phyloP scores from a whole-genome alignment of 1,140 invertebrate species.

The Agrypnia vestita region DNA sequence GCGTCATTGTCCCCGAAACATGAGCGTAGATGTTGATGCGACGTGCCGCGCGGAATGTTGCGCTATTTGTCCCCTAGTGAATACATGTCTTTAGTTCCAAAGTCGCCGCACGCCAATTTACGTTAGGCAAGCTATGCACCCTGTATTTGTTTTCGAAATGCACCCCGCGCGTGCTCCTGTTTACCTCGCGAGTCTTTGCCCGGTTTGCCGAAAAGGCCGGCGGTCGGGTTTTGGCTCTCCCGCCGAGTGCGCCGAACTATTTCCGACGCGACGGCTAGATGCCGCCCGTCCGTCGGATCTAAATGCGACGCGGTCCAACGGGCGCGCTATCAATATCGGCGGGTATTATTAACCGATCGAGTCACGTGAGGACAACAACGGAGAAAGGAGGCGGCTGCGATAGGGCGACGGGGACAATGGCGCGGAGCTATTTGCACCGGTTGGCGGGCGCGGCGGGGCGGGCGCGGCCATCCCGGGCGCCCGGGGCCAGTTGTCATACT shows the following conservation, averaged over 20 bases:
- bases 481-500: too few relatives aligned
- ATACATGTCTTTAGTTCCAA: too few relatives aligned
- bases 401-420: conserved; percentile 3
- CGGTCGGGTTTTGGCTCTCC: conserved; percentile 21
- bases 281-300: conserved; percentile 17
- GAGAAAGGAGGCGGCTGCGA: not conserved
- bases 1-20: too few relatives aligned
- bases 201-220: not conserved
- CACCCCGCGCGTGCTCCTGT: too few relatives aligned
- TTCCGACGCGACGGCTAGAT: conserved; percentile 24
- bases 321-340: conserved; percentile 30
- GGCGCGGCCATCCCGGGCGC: too few relatives aligned
- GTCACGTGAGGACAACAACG: conserved; percentile 20
- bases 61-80: too few relatives aligned
- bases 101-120: too few relatives aligned
- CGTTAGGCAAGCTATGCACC: too few relatives aligned
- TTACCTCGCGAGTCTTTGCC: not conserved
- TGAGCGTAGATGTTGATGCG: too few relatives aligned
- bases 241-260: conserved; percentile 40
- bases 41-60: too few relatives aligned
- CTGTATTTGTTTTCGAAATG: too few relatives aligned
- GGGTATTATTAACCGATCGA: conserved; percentile 12
- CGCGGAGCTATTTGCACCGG: not conserved
- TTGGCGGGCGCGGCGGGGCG: too few relatives aligned
- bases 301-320: conserved; percentile 29